Conservation (phyloP, 2,113 vertebrate species). For the Echinops telfairi region DNA sequence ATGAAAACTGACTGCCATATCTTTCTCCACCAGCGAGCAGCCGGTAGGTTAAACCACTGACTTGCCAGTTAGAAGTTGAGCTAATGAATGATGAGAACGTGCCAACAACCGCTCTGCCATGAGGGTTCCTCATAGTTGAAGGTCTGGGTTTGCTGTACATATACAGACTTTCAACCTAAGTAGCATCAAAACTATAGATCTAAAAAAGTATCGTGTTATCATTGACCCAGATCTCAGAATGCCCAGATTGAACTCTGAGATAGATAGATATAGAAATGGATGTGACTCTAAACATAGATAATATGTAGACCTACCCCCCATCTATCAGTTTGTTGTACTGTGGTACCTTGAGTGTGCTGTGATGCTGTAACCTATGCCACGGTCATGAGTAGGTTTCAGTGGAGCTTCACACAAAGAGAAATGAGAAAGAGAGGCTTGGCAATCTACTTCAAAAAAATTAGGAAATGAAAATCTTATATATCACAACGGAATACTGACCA, state of each 20-base stretch:
- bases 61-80: not conserved
- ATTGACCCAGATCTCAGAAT: not conserved
- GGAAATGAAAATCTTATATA: not conserved
- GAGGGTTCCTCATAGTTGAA: not conserved
- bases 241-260: not conserved
- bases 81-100: too few relatives aligned
- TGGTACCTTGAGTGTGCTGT: not conserved
- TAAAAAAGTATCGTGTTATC: not conserved
- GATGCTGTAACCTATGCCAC: not conserved
- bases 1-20: not conserved
- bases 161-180: not conserved
- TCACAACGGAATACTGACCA: not conserved
- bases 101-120: not conserved
- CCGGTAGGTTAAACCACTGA: not conserved
- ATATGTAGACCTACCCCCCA: not conserved
- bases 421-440: not conserved
- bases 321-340: not conserved
- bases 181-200: not conserved
- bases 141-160: not conserved
- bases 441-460: not conserved
- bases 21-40: not conserved
- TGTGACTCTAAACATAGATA: not conserved
- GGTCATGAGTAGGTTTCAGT: not conserved
- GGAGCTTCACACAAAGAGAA: not conserved
- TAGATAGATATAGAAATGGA: not conserved